phyloP scores from a whole-genome alignment of 2,888 invertebrate genomes.

The Caenorhabditis panamensis region DNA sequence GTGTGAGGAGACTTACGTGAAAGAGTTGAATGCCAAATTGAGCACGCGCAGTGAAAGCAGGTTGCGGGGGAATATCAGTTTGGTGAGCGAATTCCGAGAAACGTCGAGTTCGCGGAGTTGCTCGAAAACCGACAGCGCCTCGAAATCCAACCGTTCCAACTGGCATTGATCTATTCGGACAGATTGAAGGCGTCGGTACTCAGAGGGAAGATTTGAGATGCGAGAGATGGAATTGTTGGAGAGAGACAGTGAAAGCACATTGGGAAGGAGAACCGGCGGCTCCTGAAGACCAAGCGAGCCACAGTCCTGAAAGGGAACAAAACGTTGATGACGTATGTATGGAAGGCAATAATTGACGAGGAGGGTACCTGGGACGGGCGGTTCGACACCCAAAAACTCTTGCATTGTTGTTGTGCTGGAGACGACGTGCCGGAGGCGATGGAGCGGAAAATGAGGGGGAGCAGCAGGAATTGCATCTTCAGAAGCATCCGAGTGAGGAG shows the following conservation, averaged over 20 bases:
- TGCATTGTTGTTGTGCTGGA: slow-evolving; percentile 24
- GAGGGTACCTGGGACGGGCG: slow-evolving; percentile 64
- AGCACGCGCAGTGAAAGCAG: slow-evolving; percentile 53
- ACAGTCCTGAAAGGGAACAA: slow-evolving; percentile 56
- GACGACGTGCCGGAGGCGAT: slow-evolving; percentile 22
- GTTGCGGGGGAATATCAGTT: slow-evolving; percentile 56
- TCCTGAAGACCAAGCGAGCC: slow-evolving; percentile 35
- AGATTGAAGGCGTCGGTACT: slow-evolving; percentile 60
- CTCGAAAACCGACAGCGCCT: slow-evolving; percentile 55
- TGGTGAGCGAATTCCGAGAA: slow-evolving; percentile 45
- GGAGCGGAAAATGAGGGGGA: slow-evolving; percentile 43
- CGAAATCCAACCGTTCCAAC: slow-evolving; percentile 59
- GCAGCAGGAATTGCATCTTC: slow-evolving; percentile 40
- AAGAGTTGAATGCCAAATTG: slow-evolving; percentile 56
- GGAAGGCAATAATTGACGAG: no score
- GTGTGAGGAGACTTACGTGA: slow-evolving; percentile 58
- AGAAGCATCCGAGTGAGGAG: slow-evolving; percentile 21
- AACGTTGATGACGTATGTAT: not conserved
- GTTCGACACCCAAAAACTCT: slow-evolving; percentile 67
- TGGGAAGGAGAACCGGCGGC: slow-evolving; percentile 52
- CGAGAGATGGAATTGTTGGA: slow-evolving; percentile 61
- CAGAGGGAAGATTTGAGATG: slow-evolving; percentile 51
- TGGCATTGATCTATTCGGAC: slow-evolving; percentile 62
- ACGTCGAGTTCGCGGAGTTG: slow-evolving; percentile 59
- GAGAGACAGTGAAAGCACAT: slow-evolving; percentile 59